Base-by-base conservation (phyloP, 2,888 invertebrate genomes). In the Cyrtodaria siliqua region DNA sequence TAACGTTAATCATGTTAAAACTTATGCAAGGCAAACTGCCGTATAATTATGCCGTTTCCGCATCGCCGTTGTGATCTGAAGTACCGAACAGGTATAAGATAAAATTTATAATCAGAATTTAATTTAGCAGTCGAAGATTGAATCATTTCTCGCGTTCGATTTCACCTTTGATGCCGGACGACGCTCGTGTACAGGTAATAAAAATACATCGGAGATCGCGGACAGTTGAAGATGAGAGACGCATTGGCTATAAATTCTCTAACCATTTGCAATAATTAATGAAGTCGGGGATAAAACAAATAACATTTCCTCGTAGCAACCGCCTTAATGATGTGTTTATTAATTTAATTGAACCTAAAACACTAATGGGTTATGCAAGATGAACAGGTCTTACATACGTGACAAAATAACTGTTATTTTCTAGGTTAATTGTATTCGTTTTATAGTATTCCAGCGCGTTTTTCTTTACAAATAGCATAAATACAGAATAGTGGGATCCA, bases 81-180 rank as follows among this genome's bases (percentile, higher is more conserved):
- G 33, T 33, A 8, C 33, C 33, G 12, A 33, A 33, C 74, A 69
- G 47, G 63, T 69, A 49, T 20, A 44, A 60, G 63, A 55, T 57
- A 55, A 63, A 57, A 68, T 69, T 68, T 63, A 69, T 69, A 59
- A 38, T 53, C 38, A 59, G 64, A 64, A 64, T 67, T 74, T 64
- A 64, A 71, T 64, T 69, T 53, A 53, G n/a, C 42, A 26, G 24
- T 12, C 16, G 23, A 12, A 68, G 60, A 55, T 68, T 52, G 47
- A 60, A 69, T 69, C 55, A 44, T 42, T 33, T 20, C 40, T 38
- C 26, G 47, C 60, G 47, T 55, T 47, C 59, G 53, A 55, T 63
- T 53, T 44, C 27, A 52, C 33, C 60, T 64, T 67, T 59, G 50
- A 50, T 64, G 74, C 50, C 23, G 53, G 57, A 14, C 14, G 42